Conservation (phyloP, 2,797 vertebrate species). For the Phrynocephalus vlangalii region DNA sequence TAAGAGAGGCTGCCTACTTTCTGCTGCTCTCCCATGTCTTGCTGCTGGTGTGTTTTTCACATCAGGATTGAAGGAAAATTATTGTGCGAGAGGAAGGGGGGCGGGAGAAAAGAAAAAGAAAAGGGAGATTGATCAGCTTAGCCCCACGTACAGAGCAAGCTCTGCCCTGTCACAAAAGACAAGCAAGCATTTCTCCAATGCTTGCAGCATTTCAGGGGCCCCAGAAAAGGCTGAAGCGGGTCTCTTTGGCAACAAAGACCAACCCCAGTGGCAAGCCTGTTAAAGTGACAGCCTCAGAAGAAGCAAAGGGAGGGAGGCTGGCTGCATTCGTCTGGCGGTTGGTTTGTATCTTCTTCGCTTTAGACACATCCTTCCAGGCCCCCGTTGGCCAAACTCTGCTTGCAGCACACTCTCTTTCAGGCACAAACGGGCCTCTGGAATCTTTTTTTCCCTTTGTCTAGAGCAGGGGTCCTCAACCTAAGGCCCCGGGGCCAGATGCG, state of each 20-base stretch:
- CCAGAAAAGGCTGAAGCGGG: constrained; percentile 79
- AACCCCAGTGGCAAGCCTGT: constrained; percentile 69
- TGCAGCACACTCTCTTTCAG: not conserved
- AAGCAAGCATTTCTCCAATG: constrained; percentile 75
- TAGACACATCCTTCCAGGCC: not conserved
- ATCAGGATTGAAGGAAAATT: constrained; percentile 57
- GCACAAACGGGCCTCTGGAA: not conserved
- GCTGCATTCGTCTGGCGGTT: constrained; percentile 13
- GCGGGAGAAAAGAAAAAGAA: constrained; percentile 57
- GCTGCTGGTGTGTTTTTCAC: constrained; percentile 80
- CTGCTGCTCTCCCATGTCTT: constrained; percentile 85
- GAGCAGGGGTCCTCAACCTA: too few species aligned
- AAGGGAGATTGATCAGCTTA: constrained; percentile 88
- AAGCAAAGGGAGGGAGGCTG: not conserved
- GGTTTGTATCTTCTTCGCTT: not conserved
- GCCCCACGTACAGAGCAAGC: constrained; percentile 86
- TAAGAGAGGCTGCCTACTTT: constrained; percentile 79
- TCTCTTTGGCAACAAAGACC: constrained; percentile 75
- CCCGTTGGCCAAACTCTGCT: not conserved
- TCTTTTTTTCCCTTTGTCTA: too few species aligned
- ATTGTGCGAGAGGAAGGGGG: constrained; percentile 78
- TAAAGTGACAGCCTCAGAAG: constrained; percentile 65
- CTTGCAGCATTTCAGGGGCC: constrained; percentile 78
- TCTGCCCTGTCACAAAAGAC: constrained; percentile 85
- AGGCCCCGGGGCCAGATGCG: too few species aligned